Evolutionary conservation across 2,888 invertebrate species (phyloP), one percentile per base, ranked within the genome.

Genomic region (Pammene fasciana): DNA sequence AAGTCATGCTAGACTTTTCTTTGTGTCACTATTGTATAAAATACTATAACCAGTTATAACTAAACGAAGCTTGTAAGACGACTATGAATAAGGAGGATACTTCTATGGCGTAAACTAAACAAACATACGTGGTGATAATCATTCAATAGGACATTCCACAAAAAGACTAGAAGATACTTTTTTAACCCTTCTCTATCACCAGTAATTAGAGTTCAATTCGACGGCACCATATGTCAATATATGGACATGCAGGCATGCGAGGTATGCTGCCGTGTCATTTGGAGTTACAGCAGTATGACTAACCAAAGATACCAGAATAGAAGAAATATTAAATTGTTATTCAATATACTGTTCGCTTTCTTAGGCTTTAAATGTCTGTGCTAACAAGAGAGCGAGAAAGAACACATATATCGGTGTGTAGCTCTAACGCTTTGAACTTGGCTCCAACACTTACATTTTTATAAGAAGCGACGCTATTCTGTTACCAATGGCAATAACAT

Each of bases 201-300:
- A 57, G n/a, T 57, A 9, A n/a, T 56, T n/a, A 14, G 9, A 38
- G 14, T 55, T 38, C 7, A 41, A 13, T n/a, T 13, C 8, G n/a
- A 18, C 38, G n/a, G 13, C n/a, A 43, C 43, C 36, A 18, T 14
- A 18, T n/a, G n/a, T 8, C 26, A 1, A 26, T 26, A 26, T 26
- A 57, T 43, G 18, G 13, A 59, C 59, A 59, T 59, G 45, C 59
- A 45, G 43, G 9, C 59, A 59, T 45, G 59, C 59, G 10, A 26
- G 11, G 13, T 34, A 54, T 54, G 9, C 14, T 59, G 18, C 43
- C 41, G 26, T n/a, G n/a, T 18, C 11, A 43, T 36, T 36, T 36
- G 5, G 3, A n/a, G 36, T 54, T 14, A 36, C 3, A 0, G 45
- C 45, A 45, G 5, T 13, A 10, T 8, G 10, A 52, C 5, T 13